Base-by-base conservation (phyloP, 2,888 invertebrate species). In the Pammene aurita region DNA sequence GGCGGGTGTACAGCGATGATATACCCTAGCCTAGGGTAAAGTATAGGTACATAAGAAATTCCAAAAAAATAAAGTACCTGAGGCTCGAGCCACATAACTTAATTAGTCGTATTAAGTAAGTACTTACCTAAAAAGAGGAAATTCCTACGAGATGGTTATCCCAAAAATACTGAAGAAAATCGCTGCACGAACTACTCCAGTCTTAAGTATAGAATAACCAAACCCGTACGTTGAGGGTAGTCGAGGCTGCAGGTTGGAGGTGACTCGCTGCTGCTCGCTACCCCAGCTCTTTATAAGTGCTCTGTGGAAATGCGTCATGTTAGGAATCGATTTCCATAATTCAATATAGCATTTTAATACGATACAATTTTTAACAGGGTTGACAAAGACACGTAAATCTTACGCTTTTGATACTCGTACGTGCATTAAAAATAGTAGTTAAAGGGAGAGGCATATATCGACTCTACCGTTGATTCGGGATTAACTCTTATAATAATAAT, bases 101-200 rank as follows among this genome's bases (percentile, higher is more conserved):
- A 7, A n/a, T 14, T 35, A 16, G 10, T 11, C 1, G 38, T 41
- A 10, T 16, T 18, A 14, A 26, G 14, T 1, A 35, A 34, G 13
- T n/a, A 62, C 62, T 62, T 62, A 62, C 62, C 41, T 62, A 62
- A 52, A 72, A 75, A 77, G 78, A 73, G 82, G 78, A 76, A 79
- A 75, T 79, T 80, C 81, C 83, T 83, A 77, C 81, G 90, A 89
- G 89, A 86, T 84, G 90, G 90, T 88, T 89, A 85, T 78, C 84
- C 84, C 78, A 87, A 89, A 89, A 90, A 84, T 88, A 91, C 93
- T 93, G 93, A 93, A 93, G 93, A 93, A 93, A 93, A 93, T 92
- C 93, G 92, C 77, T 80, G 74, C 75, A 86, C 92, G 93, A 93
- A 92, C 93, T 93, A 93, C 93, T 93, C 86, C 93, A 93, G 93